These are phyloP conservation scores for Microplitis manilae DNA, from an alignment of 2,888 invertebrate species.

Conservation along the genomic window DNA sequence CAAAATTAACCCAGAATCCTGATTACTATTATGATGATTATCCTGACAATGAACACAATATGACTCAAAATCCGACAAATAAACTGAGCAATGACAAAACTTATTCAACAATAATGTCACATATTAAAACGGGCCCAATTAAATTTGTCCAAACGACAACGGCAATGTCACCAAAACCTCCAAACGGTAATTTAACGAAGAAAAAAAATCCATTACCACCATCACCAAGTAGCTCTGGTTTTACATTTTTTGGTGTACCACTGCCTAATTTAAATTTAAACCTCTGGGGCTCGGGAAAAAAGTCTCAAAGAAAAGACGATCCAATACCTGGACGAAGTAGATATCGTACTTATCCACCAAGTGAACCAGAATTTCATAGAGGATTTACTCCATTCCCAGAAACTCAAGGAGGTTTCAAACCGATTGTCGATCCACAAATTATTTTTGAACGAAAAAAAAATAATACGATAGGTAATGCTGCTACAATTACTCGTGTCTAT, in stretches of 20 bases:
- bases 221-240: conserved; percentile 77
- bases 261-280: conserved; percentile 82
- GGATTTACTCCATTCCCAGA: conserved; percentile 85
- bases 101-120: conserved; percentile 69
- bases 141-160: conserved; percentile 36
- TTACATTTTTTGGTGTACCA: conserved; percentile 90
- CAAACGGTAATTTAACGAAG: conserved; percentile 52
- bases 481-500: conserved; percentile 49
- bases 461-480: conserved; percentile 42
- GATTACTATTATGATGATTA: conserved; percentile 90
- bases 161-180: conserved; percentile 24
- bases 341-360: conserved; percentile 70
- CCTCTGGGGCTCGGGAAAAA: conserved; percentile 73
- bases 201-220: conserved; percentile 66
- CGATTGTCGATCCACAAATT: conserved; percentile 74
- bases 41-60: conserved; percentile 82
- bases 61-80: conserved; percentile 71
- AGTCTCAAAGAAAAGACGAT: conserved; percentile 67
- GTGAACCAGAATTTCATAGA: conserved; percentile 80
- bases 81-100: conserved; percentile 53
- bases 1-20: conserved; percentile 64
- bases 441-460: conserved; percentile 41
- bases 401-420: conserved; percentile 82
- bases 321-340: conserved; percentile 64
- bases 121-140: conserved; percentile 64